Evolutionary conservation across 2,888 invertebrate species (phyloP).

Genomic region (Zonitis immaculata): DNA sequence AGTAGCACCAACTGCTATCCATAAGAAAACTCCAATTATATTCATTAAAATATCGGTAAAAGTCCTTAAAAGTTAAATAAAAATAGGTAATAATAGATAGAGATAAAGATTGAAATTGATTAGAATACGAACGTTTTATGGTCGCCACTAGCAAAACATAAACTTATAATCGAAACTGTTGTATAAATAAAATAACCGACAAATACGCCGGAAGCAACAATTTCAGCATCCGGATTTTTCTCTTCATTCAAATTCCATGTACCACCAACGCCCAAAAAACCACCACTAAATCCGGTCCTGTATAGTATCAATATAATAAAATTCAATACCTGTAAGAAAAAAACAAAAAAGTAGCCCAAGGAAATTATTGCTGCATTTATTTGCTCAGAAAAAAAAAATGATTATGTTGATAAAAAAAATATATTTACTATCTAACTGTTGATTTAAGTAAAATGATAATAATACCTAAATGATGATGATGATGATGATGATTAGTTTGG

Average conservation of each 20-base stretch:
- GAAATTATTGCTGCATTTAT: not conserved
- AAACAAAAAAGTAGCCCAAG: not conserved
- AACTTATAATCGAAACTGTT: slow-evolving; percentile 67
- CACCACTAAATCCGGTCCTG: slow-evolving; percentile 75
- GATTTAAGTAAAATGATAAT: not conserved
- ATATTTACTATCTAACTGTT: not conserved
- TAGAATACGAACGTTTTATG: slow-evolving; percentile 60
- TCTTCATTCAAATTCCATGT: slow-evolving; percentile 88
- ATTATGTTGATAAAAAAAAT: not conserved
- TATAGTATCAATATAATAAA: slow-evolving; percentile 75
- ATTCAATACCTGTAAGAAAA: slow-evolving; percentile 66
- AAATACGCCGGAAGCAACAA: slow-evolving; percentile 81
- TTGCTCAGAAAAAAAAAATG: not conserved
- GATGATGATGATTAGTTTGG: too few relatives aligned
- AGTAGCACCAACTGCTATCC: slow-evolving; percentile 79
- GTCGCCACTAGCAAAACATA: slow-evolving; percentile 70
- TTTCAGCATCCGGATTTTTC: slow-evolving; percentile 82
- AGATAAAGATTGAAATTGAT: not conserved
- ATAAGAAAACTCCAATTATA: slow-evolving; percentile 77
- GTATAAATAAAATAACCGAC: slow-evolving; percentile 86
- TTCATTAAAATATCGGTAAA: slow-evolving; percentile 82
- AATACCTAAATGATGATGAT: not conserved
- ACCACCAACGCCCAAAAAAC: slow-evolving; percentile 81
- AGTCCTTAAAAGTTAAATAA: slow-evolving; percentile 54
- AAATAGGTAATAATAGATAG: not conserved